Base-by-base conservation (phyloP, 2,797 vertebrate genomes). In the Sebastes trivittatus region DNA sequence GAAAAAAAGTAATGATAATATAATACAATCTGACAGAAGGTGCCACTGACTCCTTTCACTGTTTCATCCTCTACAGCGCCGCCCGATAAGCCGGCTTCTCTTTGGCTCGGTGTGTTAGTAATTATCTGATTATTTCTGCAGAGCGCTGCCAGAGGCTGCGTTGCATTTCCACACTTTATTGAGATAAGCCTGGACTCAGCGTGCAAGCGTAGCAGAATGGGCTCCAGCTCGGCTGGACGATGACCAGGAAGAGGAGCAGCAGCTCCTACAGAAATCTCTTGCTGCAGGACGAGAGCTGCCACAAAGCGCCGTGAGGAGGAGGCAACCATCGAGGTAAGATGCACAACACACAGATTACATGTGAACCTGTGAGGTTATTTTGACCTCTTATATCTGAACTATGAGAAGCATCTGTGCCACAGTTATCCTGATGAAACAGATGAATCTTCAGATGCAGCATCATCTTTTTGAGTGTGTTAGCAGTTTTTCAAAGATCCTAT, bases 191-290 rank as follows among this genome's bases (percentile, higher is more conserved):
- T 3, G 32, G 77, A 65, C 68, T 84, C 62, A 30, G 71, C 11
- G 9, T 92, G 92, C 92, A 92, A 93, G 85, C 85, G 2, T 69
- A 83, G 90, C 92, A 92, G 82, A 87, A 73, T 73, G 74, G n/a
- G 29, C 72, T 75, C 64, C 70, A 77, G 87, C 65, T 68, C 80
- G 42, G 52, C 75, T 83, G 87, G 88, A 87, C 34, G 11, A 49
- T 38, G 85, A 80, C 84, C 84, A 89, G 81, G 66, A 74, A 1
- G 66, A 73, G 76, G 23, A 34, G 60, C 54, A 0, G 68, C 77
- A 0, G 68, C 77, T 62, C 62, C 36, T 61, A 2, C 67, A 60
- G 77, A 80, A 29, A n/a, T 30, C 65, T 66, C 72, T 55, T 55
- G 59, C 56, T 70, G 75, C 82, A 73, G 87, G 75, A 75, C 7